Conservation (phyloP, 2,888 invertebrate species). For the Cenopis cana region DNA sequence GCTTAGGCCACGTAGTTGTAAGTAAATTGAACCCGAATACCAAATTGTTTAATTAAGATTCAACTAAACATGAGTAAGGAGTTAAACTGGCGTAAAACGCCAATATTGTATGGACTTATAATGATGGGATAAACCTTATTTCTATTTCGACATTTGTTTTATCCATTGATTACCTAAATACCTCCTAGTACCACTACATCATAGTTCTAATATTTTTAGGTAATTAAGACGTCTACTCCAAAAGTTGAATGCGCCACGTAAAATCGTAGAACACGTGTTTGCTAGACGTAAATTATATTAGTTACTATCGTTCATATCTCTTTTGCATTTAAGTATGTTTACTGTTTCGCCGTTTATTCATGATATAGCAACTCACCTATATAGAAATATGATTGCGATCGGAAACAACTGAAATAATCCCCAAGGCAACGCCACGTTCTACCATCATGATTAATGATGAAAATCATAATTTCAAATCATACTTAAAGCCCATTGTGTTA, state of each 20-base stretch:
- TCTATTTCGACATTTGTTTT: too few relatives aligned
- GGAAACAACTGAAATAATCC: not conserved
- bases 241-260: not conserved
- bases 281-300: not conserved
- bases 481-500: slow-evolving; percentile 39
- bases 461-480: slow-evolving; percentile 36
- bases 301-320: not conserved
- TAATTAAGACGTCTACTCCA: not conserved
- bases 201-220: too few relatives aligned
- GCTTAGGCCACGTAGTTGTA: not conserved
- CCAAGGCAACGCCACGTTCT: not conserved
- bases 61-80: too few relatives aligned
- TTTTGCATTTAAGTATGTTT: not conserved
- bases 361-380: not conserved
- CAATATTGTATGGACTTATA: too few relatives aligned
- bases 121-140: too few relatives aligned
- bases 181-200: too few relatives aligned
- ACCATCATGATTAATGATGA: slow-evolving; percentile 15
- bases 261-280: not conserved
- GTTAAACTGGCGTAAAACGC: too few relatives aligned
- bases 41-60: too few relatives aligned
- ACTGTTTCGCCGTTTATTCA: too few relatives aligned
- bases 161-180: too few relatives aligned
- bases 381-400: not conserved
- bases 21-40: too few relatives aligned